Evolutionary conservation across 2,888 invertebrate species (phyloP), one percentile per base, ranked within the genome.

Genomic region (Unio pictorum): DNA sequence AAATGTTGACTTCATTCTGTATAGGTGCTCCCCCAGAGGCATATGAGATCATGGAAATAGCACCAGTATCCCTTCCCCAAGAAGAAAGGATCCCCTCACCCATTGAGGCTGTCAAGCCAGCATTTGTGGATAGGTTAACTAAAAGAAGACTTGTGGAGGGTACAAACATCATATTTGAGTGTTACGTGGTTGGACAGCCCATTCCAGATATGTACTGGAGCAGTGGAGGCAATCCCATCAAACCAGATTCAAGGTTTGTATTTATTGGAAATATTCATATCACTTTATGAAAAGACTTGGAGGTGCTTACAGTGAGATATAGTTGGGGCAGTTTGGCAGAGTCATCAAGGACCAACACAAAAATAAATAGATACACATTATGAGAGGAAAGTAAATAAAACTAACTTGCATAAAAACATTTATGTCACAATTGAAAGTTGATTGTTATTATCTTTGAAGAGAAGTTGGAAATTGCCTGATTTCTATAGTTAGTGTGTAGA

Each of bases 121-220:
- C 79, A 58, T 85, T 87, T 68, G 76, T 84, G 15, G 84, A 85
- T 73, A 68, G 79, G 60, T 79, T 89, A 68, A 81, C 81, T 59
- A 86, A 87, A 64, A 84, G 83, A 59, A 81, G 84, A 78, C 85
- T 91, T 69, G 78, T 85, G 4, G 89, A 89, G 68, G 91, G 91
- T 61, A 89, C 90, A 68, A 89, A 87, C 68, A 82, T 87, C 64
- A 84, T 86, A 69, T 81, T 90, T 75, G 89, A 89, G 73, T 87
- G 88, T 68, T 75, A 82, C 28, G 87, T 89, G 18, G 78, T 82
- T 58, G 88, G 87, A 30, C 82, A 87, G 71, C 89, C 90, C 17
- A 86, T 88, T 71, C 89, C 90, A 58, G 88, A 88, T 70, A 83
- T 90, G 60, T 83, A 83, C 69, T 90, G 89, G 88, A 86, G 83